These are phyloP conservation scores for Gerris lacustris DNA, from an alignment of 2,888 invertebrate genomes.

Conservation along the genomic window DNA sequence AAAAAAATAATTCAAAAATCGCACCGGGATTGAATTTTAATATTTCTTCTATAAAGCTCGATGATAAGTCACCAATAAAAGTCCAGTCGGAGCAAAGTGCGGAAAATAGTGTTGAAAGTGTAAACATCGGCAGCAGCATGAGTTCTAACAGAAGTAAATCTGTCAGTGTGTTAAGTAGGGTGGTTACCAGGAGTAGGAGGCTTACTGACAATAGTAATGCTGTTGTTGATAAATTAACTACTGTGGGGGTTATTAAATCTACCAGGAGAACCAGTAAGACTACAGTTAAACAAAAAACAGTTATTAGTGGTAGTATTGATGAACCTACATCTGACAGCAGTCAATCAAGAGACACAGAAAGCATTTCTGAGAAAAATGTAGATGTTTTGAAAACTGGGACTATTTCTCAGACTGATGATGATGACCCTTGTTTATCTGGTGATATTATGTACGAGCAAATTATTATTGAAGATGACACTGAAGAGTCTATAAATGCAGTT, in stretches of 20 bases:
- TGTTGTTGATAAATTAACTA: neutral
- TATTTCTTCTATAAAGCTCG: neutral
- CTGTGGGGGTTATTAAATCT: neutral
- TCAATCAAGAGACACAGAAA: neutral
- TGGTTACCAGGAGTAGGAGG: neutral
- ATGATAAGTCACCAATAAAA: neutral
- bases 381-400: neutral
- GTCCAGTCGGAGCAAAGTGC: too few species aligned
- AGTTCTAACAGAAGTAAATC: neutral
- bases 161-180: neutral
- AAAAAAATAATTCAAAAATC: neutral
- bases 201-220: neutral
- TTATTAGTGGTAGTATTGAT: neutral
- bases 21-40: neutral
- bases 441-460: constrained; percentile 17
- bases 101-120: too few species aligned
- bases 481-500: neutral
- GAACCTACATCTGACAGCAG: neutral
- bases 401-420: neutral
- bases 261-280: neutral
- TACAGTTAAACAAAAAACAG: neutral
- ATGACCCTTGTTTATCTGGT: constrained; percentile 17
- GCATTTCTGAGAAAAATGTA: neutral
- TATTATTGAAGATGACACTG: constrained; percentile 22
- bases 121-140: too few species aligned